phyloP scores from a whole-genome alignment of 2,888 invertebrate genomes.

The Dynastes grantii region DNA sequence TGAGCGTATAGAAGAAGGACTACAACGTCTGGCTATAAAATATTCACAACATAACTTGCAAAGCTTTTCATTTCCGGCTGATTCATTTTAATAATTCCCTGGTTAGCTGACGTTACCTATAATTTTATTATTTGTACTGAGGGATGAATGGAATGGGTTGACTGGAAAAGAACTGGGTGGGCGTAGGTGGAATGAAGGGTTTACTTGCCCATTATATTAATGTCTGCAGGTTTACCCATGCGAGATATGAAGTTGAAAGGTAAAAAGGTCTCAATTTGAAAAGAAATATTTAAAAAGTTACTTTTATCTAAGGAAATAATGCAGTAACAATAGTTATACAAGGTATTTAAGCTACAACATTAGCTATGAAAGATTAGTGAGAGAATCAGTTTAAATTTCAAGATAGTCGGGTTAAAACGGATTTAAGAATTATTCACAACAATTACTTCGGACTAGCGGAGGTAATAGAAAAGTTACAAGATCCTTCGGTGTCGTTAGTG shows the following conservation, averaged over 20 bases:
- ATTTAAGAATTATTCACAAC: no score
- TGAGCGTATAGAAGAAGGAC: conserved; percentile 15
- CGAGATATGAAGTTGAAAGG: neutral
- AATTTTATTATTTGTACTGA: conserved; percentile 43
- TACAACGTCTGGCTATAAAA: conserved; percentile 38
- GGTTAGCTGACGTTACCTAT: conserved; percentile 40
- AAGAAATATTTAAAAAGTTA: no score
- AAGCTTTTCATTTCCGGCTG: conserved; percentile 51
- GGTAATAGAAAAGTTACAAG: no score
- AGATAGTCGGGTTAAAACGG: no score
- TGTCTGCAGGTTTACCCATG: neutral
- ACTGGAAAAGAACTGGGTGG: neutral
- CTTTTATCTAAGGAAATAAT: no score
- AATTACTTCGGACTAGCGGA: no score
- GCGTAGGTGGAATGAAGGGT: neutral
- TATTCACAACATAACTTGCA: conserved; percentile 51
- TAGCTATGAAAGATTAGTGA: no score
- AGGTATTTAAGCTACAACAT: no score
- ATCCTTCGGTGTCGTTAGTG: no score
- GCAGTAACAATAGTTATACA: no score
- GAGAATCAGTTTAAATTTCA: no score
- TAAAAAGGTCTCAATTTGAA: no score
- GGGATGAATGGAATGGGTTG: conserved; percentile 23
- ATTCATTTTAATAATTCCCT: conserved; percentile 48
- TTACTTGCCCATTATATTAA: conserved; percentile 12